These are phyloP conservation scores for Valencia hispanica DNA, from an alignment of 2,797 vertebrate genomes.

Conservation along the genomic window DNA sequence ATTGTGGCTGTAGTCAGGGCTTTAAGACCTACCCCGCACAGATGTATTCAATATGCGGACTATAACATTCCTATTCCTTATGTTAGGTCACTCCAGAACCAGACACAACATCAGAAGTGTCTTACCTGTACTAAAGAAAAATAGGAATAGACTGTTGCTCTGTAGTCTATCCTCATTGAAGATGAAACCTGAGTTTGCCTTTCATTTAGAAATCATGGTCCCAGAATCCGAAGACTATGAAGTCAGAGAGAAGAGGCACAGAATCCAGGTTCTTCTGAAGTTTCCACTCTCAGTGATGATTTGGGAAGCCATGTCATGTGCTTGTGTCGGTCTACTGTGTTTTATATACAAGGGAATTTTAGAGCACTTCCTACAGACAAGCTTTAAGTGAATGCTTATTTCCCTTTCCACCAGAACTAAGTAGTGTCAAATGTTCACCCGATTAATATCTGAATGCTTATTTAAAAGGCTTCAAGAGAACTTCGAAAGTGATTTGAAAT, in stretches of 20 bases:
- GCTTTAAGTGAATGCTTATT: background rate
- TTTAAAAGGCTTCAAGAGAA: constrained; percentile 8
- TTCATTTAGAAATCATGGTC: background rate
- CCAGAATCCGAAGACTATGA: too few species aligned
- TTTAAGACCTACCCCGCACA: background rate
- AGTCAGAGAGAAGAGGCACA: background rate
- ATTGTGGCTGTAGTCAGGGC: background rate
- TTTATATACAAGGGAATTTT: background rate
- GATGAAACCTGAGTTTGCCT: background rate
- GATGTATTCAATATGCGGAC: background rate
- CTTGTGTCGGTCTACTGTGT: background rate
- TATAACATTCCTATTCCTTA: background rate
- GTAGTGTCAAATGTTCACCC: too few species aligned
- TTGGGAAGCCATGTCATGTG: background rate
- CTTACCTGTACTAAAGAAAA: too few species aligned
- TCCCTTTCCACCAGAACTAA: background rate
- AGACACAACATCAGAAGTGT: too few species aligned
- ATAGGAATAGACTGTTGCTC: background rate
- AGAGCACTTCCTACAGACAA: background rate
- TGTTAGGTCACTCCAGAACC: background rate
- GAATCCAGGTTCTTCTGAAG: background rate
- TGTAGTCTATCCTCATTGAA: background rate
- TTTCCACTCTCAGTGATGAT: background rate
- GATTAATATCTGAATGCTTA: background rate
- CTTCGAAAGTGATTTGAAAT: background rate